Conservation (phyloP, 2,888 invertebrate species). For the Copidosoma aretas region DNA sequence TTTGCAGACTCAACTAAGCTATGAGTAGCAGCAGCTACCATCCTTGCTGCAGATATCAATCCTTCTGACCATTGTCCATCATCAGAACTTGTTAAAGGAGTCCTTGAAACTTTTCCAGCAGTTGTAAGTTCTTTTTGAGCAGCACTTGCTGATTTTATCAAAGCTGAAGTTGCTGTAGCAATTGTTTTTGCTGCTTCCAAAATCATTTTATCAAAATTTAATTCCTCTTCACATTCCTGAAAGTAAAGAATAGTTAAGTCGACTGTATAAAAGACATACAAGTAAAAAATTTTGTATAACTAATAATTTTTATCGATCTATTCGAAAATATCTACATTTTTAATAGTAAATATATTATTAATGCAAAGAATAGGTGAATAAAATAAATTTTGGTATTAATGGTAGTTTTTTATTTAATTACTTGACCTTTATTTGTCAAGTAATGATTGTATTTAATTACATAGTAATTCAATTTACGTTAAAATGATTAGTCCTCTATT, state of each 20-base stretch:
- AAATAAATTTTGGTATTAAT: too few relatives aligned
- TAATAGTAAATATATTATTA: too few relatives aligned
- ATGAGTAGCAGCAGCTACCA: slow-evolving; percentile 97
- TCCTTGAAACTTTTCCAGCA: slow-evolving; percentile 84
- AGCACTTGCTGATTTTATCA: slow-evolving; percentile 95
- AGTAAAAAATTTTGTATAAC: too few relatives aligned
- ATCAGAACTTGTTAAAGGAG: slow-evolving; percentile 84
- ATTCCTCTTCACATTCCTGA: slow-evolving; percentile 87
- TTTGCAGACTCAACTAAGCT: slow-evolving; percentile 98
- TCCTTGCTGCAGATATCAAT: slow-evolving; percentile 89
- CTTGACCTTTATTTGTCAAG: too few relatives aligned
- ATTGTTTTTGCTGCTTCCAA: slow-evolving; percentile 97
- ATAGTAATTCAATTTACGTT: too few relatives aligned
- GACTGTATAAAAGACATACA: too few relatives aligned
- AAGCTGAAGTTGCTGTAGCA: slow-evolving; percentile 94
- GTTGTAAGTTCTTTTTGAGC: slow-evolving; percentile 95
- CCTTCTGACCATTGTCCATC: slow-evolving; percentile 99
- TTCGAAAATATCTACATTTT: too few relatives aligned
- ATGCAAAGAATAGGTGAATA: too few relatives aligned
- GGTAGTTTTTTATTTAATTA: too few relatives aligned
- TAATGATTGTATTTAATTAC: too few relatives aligned
- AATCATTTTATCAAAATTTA: slow-evolving; percentile 99
- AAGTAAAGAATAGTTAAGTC: slow-evolving; percentile 17
- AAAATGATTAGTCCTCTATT: too few relatives aligned
- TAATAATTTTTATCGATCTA: too few relatives aligned